These are phyloP conservation scores for Apis laboriosa DNA, from an alignment of 1,140 invertebrate species.

Conservation along the genomic window DNA sequence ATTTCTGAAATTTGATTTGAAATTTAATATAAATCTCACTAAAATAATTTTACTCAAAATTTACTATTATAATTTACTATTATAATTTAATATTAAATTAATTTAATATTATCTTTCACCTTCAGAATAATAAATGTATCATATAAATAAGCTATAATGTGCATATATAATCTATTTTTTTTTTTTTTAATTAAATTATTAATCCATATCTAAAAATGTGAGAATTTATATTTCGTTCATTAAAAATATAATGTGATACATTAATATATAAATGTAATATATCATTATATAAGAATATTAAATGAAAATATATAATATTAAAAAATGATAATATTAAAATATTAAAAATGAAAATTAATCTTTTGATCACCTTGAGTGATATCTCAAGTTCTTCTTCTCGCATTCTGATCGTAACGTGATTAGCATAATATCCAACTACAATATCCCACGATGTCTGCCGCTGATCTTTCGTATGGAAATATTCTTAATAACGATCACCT, in stretches of 20 bases:
- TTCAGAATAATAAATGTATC: neutral
- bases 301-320: neutral
- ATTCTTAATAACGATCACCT: slow-evolving; percentile 38
- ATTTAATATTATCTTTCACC: neutral
- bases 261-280: slow-evolving; percentile 9
- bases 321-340: neutral
- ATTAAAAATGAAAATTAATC: slow-evolving; percentile 18
- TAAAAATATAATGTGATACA: neutral
- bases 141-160: neutral
- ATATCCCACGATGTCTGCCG: slow-evolving; percentile 46
- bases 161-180: slow-evolving; percentile 20
- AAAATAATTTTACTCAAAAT: neutral
- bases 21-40: neutral
- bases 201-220: neutral
- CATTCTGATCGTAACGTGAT: slow-evolving; percentile 83
- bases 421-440: slow-evolving; percentile 72
- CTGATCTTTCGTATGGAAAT: slow-evolving; percentile 55
- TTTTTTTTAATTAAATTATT: neutral
- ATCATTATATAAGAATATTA: neutral
- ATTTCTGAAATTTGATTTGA: slow-evolving; percentile 43
- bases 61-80: too few relatives aligned
- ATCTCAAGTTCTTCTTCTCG: slow-evolving; percentile 96
- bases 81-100: neutral
- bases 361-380: slow-evolving; percentile 89
- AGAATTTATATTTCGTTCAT: neutral